Conservation (phyloP, 2,888 invertebrate species). For the Epinotia demarniana region DNA sequence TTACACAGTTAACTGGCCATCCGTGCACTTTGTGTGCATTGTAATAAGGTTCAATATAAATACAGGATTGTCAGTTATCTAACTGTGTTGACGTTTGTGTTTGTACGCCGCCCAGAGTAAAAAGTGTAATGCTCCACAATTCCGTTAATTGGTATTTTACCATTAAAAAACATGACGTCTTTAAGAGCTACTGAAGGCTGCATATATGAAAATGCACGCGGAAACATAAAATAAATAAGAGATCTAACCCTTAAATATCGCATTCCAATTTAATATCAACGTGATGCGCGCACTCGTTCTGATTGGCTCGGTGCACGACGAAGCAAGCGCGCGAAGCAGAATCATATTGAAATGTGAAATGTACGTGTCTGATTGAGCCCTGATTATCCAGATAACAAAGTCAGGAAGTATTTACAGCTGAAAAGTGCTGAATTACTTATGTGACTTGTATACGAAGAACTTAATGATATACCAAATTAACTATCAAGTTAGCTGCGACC, state of each 20-base stretch:
- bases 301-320: not conserved
- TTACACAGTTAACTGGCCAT: no score
- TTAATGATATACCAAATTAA: not conserved
- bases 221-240: not conserved
- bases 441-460: not conserved
- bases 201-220: not conserved
- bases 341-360: not conserved
- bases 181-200: not conserved
- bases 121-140: no score
- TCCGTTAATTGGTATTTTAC: no score
- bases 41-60: no score
- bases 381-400: not conserved
- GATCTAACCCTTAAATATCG: not conserved
- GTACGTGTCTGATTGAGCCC: not conserved
- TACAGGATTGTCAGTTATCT: no score
- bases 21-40: no score
- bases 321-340: not conserved
- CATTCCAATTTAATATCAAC: not conserved
- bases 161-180: no score
- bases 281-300: not conserved
- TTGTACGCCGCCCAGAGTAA: no score
- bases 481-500: slow-evolving; percentile 1
- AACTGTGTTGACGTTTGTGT: no score
- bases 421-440: not conserved
- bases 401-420: not conserved